Percentiles rank a stretch among this genome's conserved stretches.
phyloP scores from a whole-genome alignment of 2,113 vertebrate species.

The Suricata suricatta region DNA sequence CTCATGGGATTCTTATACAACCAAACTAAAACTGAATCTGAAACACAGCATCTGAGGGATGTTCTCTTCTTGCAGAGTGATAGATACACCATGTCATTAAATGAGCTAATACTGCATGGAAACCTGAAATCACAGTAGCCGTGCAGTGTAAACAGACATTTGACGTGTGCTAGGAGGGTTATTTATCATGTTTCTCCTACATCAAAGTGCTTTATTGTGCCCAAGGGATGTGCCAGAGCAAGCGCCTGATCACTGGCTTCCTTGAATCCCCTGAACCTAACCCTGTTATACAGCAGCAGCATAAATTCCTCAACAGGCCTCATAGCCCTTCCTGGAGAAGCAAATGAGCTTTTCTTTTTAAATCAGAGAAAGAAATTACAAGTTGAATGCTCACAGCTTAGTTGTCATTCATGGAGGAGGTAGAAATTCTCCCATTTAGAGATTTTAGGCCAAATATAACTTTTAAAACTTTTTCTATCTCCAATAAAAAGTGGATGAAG shows the following conservation, averaged over 20 bases:
- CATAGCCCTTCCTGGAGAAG: constrained; percentile 55
- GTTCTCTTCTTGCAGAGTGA: constrained; percentile 73
- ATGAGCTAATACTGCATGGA: constrained; percentile 77
- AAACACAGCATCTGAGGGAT: constrained; percentile 67
- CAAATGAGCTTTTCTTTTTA: constrained; percentile 42
- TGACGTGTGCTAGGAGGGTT: constrained; percentile 45
- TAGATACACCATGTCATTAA: constrained; percentile 68
- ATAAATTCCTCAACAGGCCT: constrained; percentile 74
- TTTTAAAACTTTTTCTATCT: constrained; percentile 68
- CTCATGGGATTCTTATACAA: neutral
- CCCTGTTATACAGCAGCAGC: neutral
- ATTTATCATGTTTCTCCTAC: constrained; percentile 54
- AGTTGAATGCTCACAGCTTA: constrained; percentile 31
- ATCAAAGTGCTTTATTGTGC: neutral
- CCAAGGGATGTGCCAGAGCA: neutral
- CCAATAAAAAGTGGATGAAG: neutral
- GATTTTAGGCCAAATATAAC: constrained; percentile 54
- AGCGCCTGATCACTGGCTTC: constrained; percentile 44
- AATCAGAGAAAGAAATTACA: neutral
- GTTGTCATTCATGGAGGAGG: neutral
- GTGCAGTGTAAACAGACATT: neutral
- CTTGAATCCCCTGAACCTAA: constrained; percentile 43
- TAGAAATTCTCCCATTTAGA: neutral
- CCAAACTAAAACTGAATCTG: constrained; percentile 69
- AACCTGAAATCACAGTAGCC: constrained; percentile 64